Percentiles rank a stretch among this genome's conserved stretches.
These are phyloP conservation scores for Notarius quadriscutis DNA, from an alignment of 2,113 vertebrate genomes.

Conservation along the genomic window DNA sequence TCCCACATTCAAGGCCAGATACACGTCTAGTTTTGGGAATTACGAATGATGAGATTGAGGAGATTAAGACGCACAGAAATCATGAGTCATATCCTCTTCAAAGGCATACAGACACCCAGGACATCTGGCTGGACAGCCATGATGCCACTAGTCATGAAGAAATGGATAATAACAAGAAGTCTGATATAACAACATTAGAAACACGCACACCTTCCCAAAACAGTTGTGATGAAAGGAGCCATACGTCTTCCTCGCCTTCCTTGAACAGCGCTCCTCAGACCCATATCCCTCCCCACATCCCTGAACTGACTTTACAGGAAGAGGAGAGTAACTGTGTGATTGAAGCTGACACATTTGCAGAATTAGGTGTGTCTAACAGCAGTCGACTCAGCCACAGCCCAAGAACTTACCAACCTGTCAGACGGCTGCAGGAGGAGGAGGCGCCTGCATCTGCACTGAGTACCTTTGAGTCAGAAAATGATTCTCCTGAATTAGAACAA, in stretches of 20 bases:
- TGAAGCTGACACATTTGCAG: conserved; percentile 55
- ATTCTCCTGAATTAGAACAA: not conserved
- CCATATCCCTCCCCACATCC: conserved; percentile 17
- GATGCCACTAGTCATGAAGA: not conserved
- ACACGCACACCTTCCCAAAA: conserved; percentile 5
- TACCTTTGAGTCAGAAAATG: not conserved
- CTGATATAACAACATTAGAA: not conserved
- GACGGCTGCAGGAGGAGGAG: not conserved
- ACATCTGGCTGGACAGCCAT: not conserved
- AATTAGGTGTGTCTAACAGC: conserved; percentile 41
- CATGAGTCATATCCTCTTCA: conserved; percentile 45
- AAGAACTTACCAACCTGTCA: conserved; percentile 23
- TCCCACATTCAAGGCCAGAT: conserved; percentile 36
- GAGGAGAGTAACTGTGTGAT: conserved; percentile 33
- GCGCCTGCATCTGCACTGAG: not conserved
- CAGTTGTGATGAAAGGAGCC: conserved; percentile 7
- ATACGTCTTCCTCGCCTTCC: not conserved
- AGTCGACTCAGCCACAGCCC: conserved; percentile 12
- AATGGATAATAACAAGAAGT: not conserved
- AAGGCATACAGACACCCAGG: not conserved
- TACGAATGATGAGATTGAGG: conserved; percentile 60
- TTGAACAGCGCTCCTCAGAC: not conserved
- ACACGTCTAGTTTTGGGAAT: conserved; percentile 49
- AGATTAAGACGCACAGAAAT: conserved; percentile 38
- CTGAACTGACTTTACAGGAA: conserved; percentile 44